Evolutionary conservation across 1,140 invertebrate species (phyloP), one percentile per base, ranked within the genome.

Genomic region (Eriosoma lanigerum): DNA sequence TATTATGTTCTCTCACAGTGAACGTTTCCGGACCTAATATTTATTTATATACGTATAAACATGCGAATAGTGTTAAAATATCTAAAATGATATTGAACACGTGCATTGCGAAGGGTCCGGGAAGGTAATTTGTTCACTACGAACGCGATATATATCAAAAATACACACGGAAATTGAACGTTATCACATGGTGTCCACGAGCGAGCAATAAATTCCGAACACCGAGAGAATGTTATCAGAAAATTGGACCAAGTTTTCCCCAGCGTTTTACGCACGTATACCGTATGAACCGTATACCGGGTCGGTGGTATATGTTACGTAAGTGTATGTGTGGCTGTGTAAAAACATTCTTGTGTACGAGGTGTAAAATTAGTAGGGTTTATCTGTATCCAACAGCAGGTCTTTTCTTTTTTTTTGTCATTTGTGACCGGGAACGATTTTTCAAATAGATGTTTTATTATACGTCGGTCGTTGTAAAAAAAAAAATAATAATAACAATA

Each of bases 311-410:
- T 21, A 15, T 12, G 46, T 13, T 12, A 48, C 3, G 38, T 46
- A 1, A 46, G 44, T 24, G 38, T 17, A 17, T 32, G 15, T 10
- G 3, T 24, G 66, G 3, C 13, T 19, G 19, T n/a, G 13, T 6
- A 75, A 72, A 76, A 56, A 75, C 52, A 58, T 76, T 76, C n/a
- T 76, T 76, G 72, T 76, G 72, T 58, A 76, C 32, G 29, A 76
- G 32, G 72, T 76, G 72, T 76, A 76, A 76, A 76, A 76, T 76
- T 76, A 76, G 72, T 76, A 24, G 6, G 56, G 19, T 76, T 76
- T 76, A 76, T 76, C 72, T 76, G 72, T 76, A 58, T 24, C 52
- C 72, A 76, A 26, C 72, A 56, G 72, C 72, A 38, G 13, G 21
- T 8, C 0, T 44, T 15, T 75, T n/a, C n/a, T 48, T 72, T 52